A percentile compares a stretch with the other conserved stretches of the same genome.
These are phyloP conservation scores for Tupaia chinensis DNA, from an alignment of 2,113 vertebrate genomes.

Conservation along the genomic window DNA sequence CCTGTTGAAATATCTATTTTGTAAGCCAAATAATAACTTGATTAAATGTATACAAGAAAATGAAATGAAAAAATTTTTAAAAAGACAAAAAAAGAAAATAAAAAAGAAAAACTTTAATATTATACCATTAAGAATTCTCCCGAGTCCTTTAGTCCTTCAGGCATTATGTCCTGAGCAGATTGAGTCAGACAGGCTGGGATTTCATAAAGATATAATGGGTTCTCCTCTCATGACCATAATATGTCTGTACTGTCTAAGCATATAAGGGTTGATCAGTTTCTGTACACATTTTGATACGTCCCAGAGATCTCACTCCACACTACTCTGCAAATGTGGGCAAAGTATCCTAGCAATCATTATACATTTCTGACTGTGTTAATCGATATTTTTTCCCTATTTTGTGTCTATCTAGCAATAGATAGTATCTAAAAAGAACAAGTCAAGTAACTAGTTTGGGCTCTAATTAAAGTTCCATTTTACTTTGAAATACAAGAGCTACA, in stretches of 20 bases:
- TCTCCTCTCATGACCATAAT: neutral
- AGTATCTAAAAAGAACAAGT: neutral
- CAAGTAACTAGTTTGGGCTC: neutral
- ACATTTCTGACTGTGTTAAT: neutral
- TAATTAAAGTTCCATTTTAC: neutral
- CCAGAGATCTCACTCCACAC: neutral
- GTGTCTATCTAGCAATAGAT: neutral
- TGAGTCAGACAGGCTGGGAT: neutral
- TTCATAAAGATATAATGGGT: neutral
- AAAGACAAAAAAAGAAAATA: no score
- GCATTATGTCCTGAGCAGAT: neutral
- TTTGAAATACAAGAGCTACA: neutral
- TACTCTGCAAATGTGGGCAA: neutral
- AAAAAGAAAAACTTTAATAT: neutral
- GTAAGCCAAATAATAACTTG: no score
- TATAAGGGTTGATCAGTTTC: neutral
- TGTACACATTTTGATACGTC: neutral
- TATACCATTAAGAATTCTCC: neutral
- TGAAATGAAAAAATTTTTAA: no score
- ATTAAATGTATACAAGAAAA: no score
- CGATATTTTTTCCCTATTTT: neutral
- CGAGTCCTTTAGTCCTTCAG: neutral
- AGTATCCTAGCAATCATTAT: neutral
- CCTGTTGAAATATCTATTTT: no score
- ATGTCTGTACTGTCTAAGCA: neutral